Base-by-base conservation (phyloP, 2,888 invertebrate genomes). In the Tenthredo amoena region DNA sequence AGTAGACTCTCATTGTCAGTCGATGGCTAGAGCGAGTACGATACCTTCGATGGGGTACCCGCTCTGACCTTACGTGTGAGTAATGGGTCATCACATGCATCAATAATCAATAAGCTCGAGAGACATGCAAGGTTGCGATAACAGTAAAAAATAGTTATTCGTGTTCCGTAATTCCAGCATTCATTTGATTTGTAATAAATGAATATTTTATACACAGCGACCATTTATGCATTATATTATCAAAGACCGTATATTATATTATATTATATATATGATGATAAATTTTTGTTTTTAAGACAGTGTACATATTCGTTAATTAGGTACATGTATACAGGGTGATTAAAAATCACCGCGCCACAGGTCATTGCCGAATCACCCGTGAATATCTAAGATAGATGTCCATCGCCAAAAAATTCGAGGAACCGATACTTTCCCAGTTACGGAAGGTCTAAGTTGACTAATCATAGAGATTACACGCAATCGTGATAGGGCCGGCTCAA, bases 81-180 rank as follows among this genome's bases (percentile, higher is more conserved):
- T 50, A 31, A 81, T 65, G 58, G 40, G 62, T 81, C 34, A 62
- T 65, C 37, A 26, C 83, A 83, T 83, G 83, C 83, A 83, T 83
- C 31, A 31, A 83, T 71, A 68, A 83, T 62, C 47, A 62, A 58
- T 58, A 71, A 83, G 71, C 83, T 83, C 83, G 83, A 83, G 47
- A 37, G 31, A 47, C 83, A 83, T 83, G 83, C 83, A 71, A 50
- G 18, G 31, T 68, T 83, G 43, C 31, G 83, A 68, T 83, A 50
- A 83, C 31, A 71, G 18, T 83, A 47, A 68, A 40, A 62, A 62
- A 81, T 40, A 62, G 40, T 62, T 47, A 83, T 68, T 68, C 47
- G 21, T 26, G 31, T 68, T n/a, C n/a, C 47, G 34, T 83, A 47
- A 47, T 50, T 62, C 37, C n/a, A 81, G 40, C 62, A 68, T 83